Evolutionary conservation across 1,140 invertebrate genomes (phyloP).

Genomic region (Liolophura sinensis): DNA sequence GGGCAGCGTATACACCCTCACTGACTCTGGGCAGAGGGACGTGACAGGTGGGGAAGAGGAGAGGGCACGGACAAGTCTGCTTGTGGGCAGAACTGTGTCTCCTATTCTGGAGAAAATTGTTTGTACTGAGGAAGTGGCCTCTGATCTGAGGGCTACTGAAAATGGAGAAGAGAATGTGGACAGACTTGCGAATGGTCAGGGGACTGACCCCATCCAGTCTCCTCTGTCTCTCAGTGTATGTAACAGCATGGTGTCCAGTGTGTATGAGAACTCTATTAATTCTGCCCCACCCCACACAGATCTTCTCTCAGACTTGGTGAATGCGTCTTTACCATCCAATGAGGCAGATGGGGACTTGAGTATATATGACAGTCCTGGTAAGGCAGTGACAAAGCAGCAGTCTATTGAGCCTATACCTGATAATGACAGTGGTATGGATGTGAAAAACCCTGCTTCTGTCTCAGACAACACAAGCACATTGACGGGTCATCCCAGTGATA

Average conservation of each 20-base stretch:
- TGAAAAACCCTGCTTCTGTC: no score
- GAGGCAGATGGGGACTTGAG: background rate
- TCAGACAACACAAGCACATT: no score
- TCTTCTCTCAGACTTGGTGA: background rate
- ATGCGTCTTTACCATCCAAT: background rate
- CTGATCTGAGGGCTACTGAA: background rate
- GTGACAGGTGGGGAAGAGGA: constrained; percentile 1
- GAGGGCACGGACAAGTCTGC: background rate
- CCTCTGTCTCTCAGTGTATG: constrained; percentile 44
- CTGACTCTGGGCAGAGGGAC: constrained; percentile 20
- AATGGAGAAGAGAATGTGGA: background rate
- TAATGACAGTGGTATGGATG: no score
- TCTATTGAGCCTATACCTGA: background rate
- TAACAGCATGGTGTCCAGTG: constrained; percentile 51
- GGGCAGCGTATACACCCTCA: constrained; percentile 38
- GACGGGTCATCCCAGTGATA: no score
- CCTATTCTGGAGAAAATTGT: background rate
- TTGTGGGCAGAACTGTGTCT: constrained; percentile 1
- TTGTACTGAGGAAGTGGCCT: background rate
- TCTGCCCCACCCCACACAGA: background rate
- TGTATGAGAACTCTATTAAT: constrained; percentile 40
- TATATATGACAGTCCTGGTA: background rate
- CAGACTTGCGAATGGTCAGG: background rate
- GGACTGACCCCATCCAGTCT: constrained; percentile 14
- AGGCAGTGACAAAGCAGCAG: background rate